Conservation (phyloP, 2,888 invertebrate genomes). For the Steromphala cineraria region DNA sequence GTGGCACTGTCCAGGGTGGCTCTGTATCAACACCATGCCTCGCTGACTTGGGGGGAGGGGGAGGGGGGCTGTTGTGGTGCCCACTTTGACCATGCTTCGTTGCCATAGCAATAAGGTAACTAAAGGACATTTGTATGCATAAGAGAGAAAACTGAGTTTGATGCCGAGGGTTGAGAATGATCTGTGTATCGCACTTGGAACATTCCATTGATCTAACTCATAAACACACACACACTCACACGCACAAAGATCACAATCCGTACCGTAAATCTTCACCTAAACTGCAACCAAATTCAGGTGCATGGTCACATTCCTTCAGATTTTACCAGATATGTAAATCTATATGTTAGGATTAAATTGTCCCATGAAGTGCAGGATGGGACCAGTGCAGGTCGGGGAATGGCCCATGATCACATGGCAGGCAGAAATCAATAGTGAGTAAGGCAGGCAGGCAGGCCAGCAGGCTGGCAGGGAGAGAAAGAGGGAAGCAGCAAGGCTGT, state of each 20-base stretch:
- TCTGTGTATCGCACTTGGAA: not conserved
- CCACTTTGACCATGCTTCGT: not conserved
- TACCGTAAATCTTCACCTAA: too few species aligned
- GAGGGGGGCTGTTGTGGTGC: too few species aligned
- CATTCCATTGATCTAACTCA: not conserved
- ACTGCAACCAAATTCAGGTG: too few species aligned
- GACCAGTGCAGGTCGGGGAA: slow-evolving; percentile 28
- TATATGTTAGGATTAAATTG: too few species aligned
- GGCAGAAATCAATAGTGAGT: slow-evolving; percentile 43
- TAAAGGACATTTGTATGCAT: slow-evolving; percentile 8
- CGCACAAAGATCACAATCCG: too few species aligned
- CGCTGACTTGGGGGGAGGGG: not conserved
- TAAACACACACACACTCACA: not conserved
- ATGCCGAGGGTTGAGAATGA: not conserved
- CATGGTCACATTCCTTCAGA: too few species aligned
- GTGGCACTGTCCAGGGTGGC: not conserved
- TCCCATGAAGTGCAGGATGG: too few species aligned
- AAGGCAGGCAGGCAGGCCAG: slow-evolving; percentile 41
- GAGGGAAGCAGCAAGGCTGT: not conserved
- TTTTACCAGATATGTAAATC: too few species aligned
- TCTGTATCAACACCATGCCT: not conserved
- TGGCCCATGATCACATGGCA: slow-evolving; percentile 26
- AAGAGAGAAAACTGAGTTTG: not conserved
- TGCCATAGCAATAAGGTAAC: not conserved
- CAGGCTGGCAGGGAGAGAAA: slow-evolving; percentile 37